Base-by-base conservation (phyloP, 2,888 invertebrate species). In the Conomelus anceps region DNA sequence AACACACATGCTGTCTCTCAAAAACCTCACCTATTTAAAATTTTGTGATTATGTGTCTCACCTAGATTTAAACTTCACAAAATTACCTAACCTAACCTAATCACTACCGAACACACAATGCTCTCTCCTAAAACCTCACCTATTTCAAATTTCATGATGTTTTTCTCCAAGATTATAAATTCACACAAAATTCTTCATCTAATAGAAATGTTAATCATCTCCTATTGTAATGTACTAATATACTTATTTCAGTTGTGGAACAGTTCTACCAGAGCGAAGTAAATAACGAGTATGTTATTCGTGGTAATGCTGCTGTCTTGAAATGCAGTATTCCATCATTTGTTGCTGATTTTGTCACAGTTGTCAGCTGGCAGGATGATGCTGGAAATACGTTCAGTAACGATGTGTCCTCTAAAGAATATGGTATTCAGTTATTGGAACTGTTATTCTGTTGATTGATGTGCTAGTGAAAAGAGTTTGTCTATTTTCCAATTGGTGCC, bases 241-340 rank as follows among this genome's bases (percentile, higher is more conserved):
- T 7, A n/a, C 4, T 63, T n/a, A 63, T 63, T 63, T 91, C 93
- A 97, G 97, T 97, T 93, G 97, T 97, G 92, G 95, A 96, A 90
- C 97, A 97, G 94, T 95, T 95, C 92, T 97, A 97, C 94, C 97
- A 97, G 93, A 96, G 96, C 86, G 97, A 97, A 92, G 97, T 97
- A 90, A 97, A 97, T 94, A 97, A 98, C 94, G 98, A 98, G 93
- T 97, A 98, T 93, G 97, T 97, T 89, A 98, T 98, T 92, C 96
- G 97, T 92, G 98, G 98, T 92, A 98, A 98, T 94, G 96, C 97
- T 92, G 98, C 97, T 90, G 96, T 98, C 91, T 94, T 98, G 92
- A 98, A 97, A 94, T 98, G 98, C 94, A 97, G 97, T 92, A 96
- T 98, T 92, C 98, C 98, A 88, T 97, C 97, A 91, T 98, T 98